A percentile compares a stretch with the other conserved stretches of the same genome.
phyloP scores from a whole-genome alignment of 2,888 invertebrate genomes.

The Chydorus sphaericus region DNA sequence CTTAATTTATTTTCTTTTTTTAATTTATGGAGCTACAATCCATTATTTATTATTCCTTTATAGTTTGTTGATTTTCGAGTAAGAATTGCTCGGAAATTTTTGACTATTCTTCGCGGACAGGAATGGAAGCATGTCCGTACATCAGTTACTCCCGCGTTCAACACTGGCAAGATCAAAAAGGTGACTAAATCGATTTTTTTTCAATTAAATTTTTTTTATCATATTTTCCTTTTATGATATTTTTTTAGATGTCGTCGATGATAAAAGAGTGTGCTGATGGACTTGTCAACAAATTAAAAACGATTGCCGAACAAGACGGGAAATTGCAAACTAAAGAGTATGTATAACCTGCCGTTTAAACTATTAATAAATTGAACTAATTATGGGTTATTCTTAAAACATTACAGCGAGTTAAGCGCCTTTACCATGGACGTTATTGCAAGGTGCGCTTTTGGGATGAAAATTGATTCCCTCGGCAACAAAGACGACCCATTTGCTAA shows the following conservation, averaged over 20 bases:
- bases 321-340: slow-evolving; percentile 11
- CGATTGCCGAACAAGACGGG: background rate
- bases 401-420: slow-evolving; percentile 3
- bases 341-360: background rate
- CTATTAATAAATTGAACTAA: background rate
- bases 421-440: slow-evolving; percentile 10
- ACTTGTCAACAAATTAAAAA: background rate
- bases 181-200: no score
- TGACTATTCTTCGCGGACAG: slow-evolving; percentile 3
- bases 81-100: slow-evolving; percentile 12
- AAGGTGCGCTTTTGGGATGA: slow-evolving; percentile 9
- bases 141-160: slow-evolving; percentile 14
- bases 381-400: no score
- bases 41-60: background rate
- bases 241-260: slow-evolving; percentile 8
- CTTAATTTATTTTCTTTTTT: no score
- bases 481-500: slow-evolving; percentile 5
- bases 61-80: slow-evolving; percentile 1
- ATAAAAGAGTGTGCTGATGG: slow-evolving; percentile 7
- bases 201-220: no score
- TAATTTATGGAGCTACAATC: background rate
- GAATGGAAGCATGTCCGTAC: slow-evolving; percentile 15
- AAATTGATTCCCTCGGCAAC: background rate
- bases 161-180: slow-evolving; percentile 14
- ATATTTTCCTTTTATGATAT: background rate